Conservation (phyloP, 2,113 vertebrate genomes). For the Ceyx margarethae region DNA sequence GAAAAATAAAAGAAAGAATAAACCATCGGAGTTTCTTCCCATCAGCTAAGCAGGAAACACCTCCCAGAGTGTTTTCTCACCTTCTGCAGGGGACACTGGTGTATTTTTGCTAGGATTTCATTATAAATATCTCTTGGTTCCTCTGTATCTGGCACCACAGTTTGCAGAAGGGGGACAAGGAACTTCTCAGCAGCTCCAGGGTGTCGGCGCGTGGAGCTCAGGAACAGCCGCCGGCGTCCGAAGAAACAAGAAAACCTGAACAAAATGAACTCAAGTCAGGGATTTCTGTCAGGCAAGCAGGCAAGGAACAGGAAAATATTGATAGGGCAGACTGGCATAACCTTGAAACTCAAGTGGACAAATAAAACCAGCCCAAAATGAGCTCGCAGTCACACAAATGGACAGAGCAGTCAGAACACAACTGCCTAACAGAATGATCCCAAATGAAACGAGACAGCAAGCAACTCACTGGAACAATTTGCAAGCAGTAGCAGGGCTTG, state of each 20-base stretch:
- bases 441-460: neutral
- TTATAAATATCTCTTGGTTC: slow-evolving; percentile 78
- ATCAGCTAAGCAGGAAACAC: neutral
- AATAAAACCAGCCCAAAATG: neutral
- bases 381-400: neutral
- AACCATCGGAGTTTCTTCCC: neutral
- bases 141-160: neutral
- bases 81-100: slow-evolving; percentile 80
- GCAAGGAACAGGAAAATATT: neutral
- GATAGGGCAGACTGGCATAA: neutral
- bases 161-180: slow-evolving; percentile 46
- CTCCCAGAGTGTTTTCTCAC: slow-evolving; percentile 48
- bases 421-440: neutral
- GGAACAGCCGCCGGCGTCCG: neutral
- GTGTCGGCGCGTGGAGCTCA: slow-evolving; percentile 9
- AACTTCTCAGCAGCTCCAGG: slow-evolving; percentile 73
- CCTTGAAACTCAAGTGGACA: neutral
- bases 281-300: neutral
- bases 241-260: slow-evolving; percentile 47
- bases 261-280: neutral
- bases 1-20: neutral
- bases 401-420: neutral
- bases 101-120: slow-evolving; percentile 82
- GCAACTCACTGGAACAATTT: neutral
- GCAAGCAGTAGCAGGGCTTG: neutral